Percentiles rank a stretch among this genome's conserved stretches.
phyloP scores from a whole-genome alignment of 1,140 invertebrate genomes.

The Drosophila lacteicornis region DNA sequence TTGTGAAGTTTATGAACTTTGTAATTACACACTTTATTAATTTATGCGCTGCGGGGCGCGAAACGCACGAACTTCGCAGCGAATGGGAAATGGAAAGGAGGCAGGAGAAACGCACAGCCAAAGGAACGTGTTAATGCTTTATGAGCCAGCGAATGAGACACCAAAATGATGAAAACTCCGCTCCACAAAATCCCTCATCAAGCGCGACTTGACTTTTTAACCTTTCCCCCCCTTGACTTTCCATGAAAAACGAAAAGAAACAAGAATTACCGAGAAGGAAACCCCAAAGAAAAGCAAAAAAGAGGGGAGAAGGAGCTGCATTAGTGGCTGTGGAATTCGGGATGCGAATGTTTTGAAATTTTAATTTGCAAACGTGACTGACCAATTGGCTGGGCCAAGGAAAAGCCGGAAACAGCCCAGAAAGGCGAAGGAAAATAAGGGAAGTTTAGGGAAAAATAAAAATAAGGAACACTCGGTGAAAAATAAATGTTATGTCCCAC shows the following conservation, averaged over 20 bases:
- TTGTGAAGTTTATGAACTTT: conserved; percentile 81
- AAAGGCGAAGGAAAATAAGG: not conserved
- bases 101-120: conserved; percentile 23
- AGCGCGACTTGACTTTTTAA: conserved; percentile 32
- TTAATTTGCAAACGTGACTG: conserved; percentile 51
- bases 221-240: conserved; percentile 26
- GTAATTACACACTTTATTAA: conserved; percentile 84
- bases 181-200: conserved; percentile 23
- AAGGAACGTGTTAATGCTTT: conserved; percentile 73
- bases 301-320: not conserved
- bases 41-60: conserved; percentile 75
- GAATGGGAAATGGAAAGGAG: conserved; percentile 16
- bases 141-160: conserved; percentile 46
- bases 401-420: not conserved
- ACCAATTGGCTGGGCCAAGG: conserved; percentile 15
- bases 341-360: conserved; percentile 41
- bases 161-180: conserved; percentile 37
- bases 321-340: conserved; percentile 31
- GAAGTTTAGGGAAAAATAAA: not conserved
- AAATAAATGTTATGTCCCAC: too few species aligned
- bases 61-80: conserved; percentile 48
- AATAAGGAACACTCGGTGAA: not conserved
- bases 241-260: not conserved
- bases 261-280: not conserved
- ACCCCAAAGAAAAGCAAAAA: not conserved